phyloP scores from a whole-genome alignment of 2,888 invertebrate species.

The Gasteruption jaculator region DNA sequence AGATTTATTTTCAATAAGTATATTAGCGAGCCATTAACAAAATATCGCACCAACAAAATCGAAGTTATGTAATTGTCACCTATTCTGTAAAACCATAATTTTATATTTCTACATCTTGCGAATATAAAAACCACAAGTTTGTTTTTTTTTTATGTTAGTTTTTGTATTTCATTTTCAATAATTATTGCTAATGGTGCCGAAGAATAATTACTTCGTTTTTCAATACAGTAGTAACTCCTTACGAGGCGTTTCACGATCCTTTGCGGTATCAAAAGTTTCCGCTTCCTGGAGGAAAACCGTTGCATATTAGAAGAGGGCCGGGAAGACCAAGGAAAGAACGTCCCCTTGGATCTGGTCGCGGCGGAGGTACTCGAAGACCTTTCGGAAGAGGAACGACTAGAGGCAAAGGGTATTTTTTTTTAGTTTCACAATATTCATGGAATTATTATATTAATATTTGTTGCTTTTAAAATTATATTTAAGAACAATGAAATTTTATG shows the following conservation, averaged over 20 bases:
- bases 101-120: conserved; percentile 2
- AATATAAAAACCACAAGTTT: conserved; percentile 6
- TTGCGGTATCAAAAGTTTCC: conserved; percentile 56
- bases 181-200: too few relatives aligned
- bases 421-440: conserved; percentile 8
- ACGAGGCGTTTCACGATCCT: conserved; percentile 65
- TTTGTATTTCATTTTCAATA: too few relatives aligned
- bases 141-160: too few relatives aligned
- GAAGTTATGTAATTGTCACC: too few relatives aligned
- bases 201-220: too few relatives aligned
- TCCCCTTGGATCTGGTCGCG: conserved; percentile 50
- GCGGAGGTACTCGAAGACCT: conserved; percentile 39
- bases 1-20: too few relatives aligned
- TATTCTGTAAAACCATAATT: neutral
- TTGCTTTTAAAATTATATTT: neutral
- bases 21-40: too few relatives aligned
- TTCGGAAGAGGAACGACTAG: conserved; percentile 45
- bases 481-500: neutral
- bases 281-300: conserved; percentile 57
- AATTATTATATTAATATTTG: conserved; percentile 8
- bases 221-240: conserved; percentile 54
- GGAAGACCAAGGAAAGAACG: conserved; percentile 78
- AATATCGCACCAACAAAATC: too few relatives aligned
- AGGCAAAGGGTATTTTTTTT: conserved; percentile 44
- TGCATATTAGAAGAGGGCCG: conserved; percentile 67